Conservation (phyloP, 2,888 invertebrate species). For the Melanotus villosus region DNA sequence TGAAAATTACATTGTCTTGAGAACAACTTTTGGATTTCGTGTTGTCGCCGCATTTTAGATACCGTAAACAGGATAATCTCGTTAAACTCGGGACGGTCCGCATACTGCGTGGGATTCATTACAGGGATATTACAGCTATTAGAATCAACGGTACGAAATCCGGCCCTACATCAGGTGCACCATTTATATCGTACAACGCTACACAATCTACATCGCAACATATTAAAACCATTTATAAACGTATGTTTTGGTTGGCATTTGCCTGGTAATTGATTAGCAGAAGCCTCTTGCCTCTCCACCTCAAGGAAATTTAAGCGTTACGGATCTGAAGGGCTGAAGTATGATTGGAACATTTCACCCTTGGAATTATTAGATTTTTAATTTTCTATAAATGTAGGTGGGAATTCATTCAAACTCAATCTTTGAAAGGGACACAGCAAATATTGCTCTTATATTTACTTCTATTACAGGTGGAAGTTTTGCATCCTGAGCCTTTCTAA, state of each 20-base stretch:
- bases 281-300: too few species aligned
- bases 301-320: too few species aligned
- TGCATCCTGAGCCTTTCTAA: too few species aligned
- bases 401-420: too few species aligned
- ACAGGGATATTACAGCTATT: slow-evolving; percentile 46
- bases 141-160: slow-evolving; percentile 28
- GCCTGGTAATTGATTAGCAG: background rate
- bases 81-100: slow-evolving; percentile 34
- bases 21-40: slow-evolving; percentile 26
- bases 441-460: too few species aligned
- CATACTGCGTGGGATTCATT: slow-evolving; percentile 43
- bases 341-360: too few species aligned
- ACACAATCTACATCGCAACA: slow-evolving; percentile 35
- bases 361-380: too few species aligned
- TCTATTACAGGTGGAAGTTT: too few species aligned
- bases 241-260: background rate
- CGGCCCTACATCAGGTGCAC: slow-evolving; percentile 41
- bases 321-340: too few species aligned
- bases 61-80: slow-evolving; percentile 41
- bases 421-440: too few species aligned
- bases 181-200: slow-evolving; percentile 35
- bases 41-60: slow-evolving; percentile 21
- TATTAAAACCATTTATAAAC: slow-evolving; percentile 42
- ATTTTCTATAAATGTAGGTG: too few species aligned
- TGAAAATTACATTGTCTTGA: slow-evolving; percentile 18